Evolutionary conservation across 1,140 invertebrate species (phyloP).

Genomic region (Macrobrachium rosenbergii): DNA sequence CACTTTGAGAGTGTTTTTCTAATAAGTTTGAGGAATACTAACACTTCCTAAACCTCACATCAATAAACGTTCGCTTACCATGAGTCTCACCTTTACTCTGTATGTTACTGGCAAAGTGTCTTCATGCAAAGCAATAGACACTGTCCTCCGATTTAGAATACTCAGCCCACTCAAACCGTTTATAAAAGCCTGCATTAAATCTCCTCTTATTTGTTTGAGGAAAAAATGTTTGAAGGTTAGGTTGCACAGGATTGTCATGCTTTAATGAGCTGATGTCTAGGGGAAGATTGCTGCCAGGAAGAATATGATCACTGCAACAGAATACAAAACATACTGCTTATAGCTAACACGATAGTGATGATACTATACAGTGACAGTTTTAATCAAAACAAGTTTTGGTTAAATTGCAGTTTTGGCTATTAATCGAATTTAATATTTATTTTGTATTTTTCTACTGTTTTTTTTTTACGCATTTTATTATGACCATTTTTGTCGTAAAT

Average conservation of each 20-base stretch:
- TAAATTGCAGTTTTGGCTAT: too few relatives aligned
- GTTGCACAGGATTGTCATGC: conserved; percentile 21
- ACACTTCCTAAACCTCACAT: conserved; percentile 29
- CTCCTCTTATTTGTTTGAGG: conserved; percentile 20
- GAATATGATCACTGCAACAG: too few relatives aligned
- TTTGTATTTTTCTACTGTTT: too few relatives aligned
- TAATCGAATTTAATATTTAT: too few relatives aligned
- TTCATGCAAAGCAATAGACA: conserved; percentile 31
- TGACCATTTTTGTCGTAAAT: too few relatives aligned
- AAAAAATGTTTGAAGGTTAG: conserved; percentile 34
- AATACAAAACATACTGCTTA: too few relatives aligned
- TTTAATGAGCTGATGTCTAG: conserved; percentile 21
- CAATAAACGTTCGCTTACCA: conserved; percentile 35
- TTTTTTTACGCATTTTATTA: too few relatives aligned
- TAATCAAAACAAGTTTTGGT: too few relatives aligned
- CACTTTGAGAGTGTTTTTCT: conserved; percentile 35
- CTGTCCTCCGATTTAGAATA: conserved; percentile 35
- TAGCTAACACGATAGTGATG: too few relatives aligned
- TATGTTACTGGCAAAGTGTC: conserved; percentile 26
- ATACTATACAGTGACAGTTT: too few relatives aligned
- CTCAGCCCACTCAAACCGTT: conserved; percentile 27
- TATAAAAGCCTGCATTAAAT: conserved; percentile 35
- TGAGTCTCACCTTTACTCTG: conserved; percentile 23
- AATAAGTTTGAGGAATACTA: conserved; percentile 31
- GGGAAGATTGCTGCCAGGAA: too few relatives aligned